Evolutionary conservation across 2,888 invertebrate species (phyloP).

Genomic region (Idaea biselata): DNA sequence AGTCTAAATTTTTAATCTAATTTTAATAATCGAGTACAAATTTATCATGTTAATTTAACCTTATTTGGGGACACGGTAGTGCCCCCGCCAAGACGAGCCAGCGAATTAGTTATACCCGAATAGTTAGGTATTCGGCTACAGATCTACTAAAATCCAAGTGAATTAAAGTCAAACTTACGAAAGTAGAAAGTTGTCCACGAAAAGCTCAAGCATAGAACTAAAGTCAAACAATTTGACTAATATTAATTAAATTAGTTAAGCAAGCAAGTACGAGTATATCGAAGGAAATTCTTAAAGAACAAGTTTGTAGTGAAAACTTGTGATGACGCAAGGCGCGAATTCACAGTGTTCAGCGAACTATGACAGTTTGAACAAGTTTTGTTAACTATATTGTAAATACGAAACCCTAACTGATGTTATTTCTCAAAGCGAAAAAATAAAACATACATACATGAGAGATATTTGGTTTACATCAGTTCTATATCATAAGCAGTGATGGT

Average conservation of each 20-base stretch:
- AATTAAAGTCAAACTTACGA: neutral
- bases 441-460: constrained; percentile 4
- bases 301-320: constrained; percentile 5
- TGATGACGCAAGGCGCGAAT: neutral
- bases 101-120: neutral
- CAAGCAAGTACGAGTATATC: constrained; percentile 25
- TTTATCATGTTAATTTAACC: too few relatives aligned
- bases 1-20: too few relatives aligned
- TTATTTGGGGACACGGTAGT: too few relatives aligned
- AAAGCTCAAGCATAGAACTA: constrained; percentile 20
- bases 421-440: neutral
- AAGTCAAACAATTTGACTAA: constrained; percentile 32
- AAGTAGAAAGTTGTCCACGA: constrained; percentile 7
- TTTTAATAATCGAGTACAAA: too few relatives aligned
- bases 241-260: constrained; percentile 45
- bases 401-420: constrained; percentile 4
- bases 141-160: neutral
- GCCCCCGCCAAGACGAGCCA: too few relatives aligned
- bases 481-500: neutral
- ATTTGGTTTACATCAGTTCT: constrained; percentile 8
- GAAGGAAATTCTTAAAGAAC: constrained; percentile 31
- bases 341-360: neutral
- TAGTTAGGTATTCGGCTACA: neutral
- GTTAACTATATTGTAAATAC: neutral
- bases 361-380: neutral